Base-by-base conservation (phyloP, 1,140 invertebrate species). In the Atopsyche davidsoni region DNA sequence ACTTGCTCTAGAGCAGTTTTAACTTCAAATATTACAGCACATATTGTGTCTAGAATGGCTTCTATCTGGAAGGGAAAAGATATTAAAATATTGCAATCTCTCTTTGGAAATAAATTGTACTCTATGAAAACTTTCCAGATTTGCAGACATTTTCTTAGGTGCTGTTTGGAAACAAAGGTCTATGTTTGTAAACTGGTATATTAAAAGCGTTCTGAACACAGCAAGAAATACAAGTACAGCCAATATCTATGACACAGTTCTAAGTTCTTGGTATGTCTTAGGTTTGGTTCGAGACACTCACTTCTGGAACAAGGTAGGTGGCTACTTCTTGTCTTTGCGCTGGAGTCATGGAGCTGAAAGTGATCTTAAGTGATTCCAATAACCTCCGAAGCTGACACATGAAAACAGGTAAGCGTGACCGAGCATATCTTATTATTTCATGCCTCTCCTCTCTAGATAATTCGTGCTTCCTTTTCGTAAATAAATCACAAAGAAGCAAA, bases 391-490 rank as follows among this genome's bases (percentile, higher is more conserved):
- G 62, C 59, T 80, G 78, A 38, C 68, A 72, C 55, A 81, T 65
- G 54, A 80, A 79, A 13, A 78, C 64, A 16, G 78, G 79, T 31
- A 81, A 60, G 38, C 77, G 67, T 18, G 78, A 76, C 59, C 77
- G 78, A 3, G 78, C 75, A 64, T 80, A 79, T 46, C 73, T 68
- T 43, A 82, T 78, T 14, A 80, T 79, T 62, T 79, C 77, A 58
- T 79, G 70, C 47, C 75, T 66, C 62, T 81, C 77, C 31, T 74
- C 69, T 55, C 68, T 60, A 7, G 74, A 71, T n/a, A 79, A 55
- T 48, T 71, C 68, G 23, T 56, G 61, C 64, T 77, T 78, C 44
- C 70, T 65, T 59, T 72, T 75, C 17, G 71, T 67, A 60, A 77
- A 79, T 41, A 79, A 59, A 62, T 79, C 75, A 67, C 76, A 79